Conservation (phyloP, 2,113 vertebrate species). For the Helogale parvula region DNA sequence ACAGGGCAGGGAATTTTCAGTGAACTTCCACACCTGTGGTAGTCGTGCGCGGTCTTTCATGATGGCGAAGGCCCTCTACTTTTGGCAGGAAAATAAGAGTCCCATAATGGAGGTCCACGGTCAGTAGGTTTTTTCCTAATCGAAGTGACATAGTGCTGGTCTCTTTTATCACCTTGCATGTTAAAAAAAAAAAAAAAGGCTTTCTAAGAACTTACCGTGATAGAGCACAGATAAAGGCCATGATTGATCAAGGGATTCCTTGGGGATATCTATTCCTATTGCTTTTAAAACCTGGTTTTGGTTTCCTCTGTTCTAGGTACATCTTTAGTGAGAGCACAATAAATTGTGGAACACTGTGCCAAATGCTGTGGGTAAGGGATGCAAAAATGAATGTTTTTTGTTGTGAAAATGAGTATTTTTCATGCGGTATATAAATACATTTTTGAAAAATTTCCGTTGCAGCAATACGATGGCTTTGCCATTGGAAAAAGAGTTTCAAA, state of each 20-base stretch:
- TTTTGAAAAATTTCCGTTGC: not conserved
- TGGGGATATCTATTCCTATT: not conserved
- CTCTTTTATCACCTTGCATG: not conserved
- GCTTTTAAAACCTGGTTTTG: conserved; percentile 45
- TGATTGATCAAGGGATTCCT: not conserved
- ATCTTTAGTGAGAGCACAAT: conserved; percentile 16
- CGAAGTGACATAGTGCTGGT: not conserved
- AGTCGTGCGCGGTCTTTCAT: not conserved
- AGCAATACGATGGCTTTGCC: not conserved
- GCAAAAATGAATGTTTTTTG: not conserved
- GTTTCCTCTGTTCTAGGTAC: conserved; percentile 8
- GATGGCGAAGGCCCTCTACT: not conserved
- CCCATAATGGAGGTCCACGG: not conserved
- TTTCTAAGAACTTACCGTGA: not conserved
- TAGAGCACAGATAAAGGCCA: not conserved
- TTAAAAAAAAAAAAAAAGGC: not conserved
- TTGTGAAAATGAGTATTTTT: not conserved
- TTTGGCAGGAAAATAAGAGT: not conserved
- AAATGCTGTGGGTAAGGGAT: not conserved
- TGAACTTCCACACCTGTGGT: not conserved
- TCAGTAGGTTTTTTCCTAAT: not conserved
- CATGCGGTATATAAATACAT: not conserved
- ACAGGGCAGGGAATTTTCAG: not conserved
- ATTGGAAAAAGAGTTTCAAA: not conserved
- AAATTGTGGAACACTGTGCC: not conserved